phyloP scores from a whole-genome alignment of 2,797 vertebrate genomes.

The Tympanoctomys barrerae region DNA sequence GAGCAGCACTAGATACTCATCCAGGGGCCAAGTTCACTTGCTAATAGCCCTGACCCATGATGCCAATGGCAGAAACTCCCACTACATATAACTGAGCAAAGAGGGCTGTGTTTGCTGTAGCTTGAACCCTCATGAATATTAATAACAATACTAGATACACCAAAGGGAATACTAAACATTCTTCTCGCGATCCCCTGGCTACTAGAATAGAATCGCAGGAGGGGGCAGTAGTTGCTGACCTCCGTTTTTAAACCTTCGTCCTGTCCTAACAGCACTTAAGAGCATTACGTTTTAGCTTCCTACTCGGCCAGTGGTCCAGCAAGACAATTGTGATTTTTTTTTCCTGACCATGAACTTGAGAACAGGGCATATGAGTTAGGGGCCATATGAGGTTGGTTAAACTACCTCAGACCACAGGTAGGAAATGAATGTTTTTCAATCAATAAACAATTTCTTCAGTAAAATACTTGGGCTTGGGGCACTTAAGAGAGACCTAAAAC shows the following conservation, averaged over 20 bases:
- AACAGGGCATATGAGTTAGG: neutral
- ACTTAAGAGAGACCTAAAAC: neutral
- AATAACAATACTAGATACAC: slow-evolving; percentile 67
- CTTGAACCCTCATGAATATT: slow-evolving; percentile 51
- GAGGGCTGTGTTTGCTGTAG: neutral
- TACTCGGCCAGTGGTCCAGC: neutral
- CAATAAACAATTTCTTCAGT: neutral
- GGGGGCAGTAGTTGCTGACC: neutral
- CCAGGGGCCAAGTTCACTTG: neutral
- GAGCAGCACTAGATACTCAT: too few species aligned
- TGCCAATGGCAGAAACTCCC: slow-evolving; percentile 62
- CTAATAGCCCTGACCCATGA: neutral
- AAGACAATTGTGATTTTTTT: neutral
- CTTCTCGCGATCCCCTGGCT: slow-evolving; percentile 64
- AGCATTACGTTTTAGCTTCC: neutral
- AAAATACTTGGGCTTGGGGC: neutral
- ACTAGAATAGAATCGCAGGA: neutral
- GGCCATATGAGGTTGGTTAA: neutral
- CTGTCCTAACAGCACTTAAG: neutral
- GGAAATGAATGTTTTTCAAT: neutral
- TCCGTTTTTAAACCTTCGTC: neutral
- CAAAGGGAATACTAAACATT: slow-evolving; percentile 39
- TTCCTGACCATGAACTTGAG: neutral
- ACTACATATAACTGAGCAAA: slow-evolving; percentile 37
- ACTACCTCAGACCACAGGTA: neutral